Evolutionary conservation across 2,113 vertebrate genomes (phyloP), one percentile per base, ranked within the genome.

Genomic region (Rhinoderma darwinii): DNA sequence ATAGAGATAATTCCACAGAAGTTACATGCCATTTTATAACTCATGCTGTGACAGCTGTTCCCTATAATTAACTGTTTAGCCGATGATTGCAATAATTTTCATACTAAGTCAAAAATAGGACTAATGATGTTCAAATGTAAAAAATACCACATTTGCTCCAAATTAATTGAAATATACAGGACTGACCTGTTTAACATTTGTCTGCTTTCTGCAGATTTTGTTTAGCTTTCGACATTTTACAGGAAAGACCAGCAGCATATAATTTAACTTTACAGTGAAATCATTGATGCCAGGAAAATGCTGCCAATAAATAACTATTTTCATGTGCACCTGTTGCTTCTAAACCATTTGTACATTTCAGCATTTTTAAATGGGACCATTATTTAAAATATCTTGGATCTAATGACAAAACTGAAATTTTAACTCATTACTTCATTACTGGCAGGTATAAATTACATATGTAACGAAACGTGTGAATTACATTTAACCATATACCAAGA

Each of bases 31-130:
- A 78, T 54, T 78, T 78, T 54, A 50, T 54, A 78, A 54, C 76
- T 50, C 76, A 78, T 78, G 76, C 44, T 50, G 32, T 54, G 44
- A 54, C 76, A 78, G 76, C 76, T 78, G 76, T 78, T 78, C 12
- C 76, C 47, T 54, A 17, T 78, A 78, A 54, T 78, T 78, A 78
- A 78, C 47, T 78, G 76, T 54, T 51, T 78, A 78, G 76, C 76
- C 27, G n/a, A 78, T 78, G 44, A 37, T 54, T 78, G 76, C 76
- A 54, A 54, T 78, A 7, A 78, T 78, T 78, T 78, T 30, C 47
- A 54, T 50, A 8, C 44, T 18, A 47, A 50, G 76, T 54, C n/a
- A 78, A 32, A 78, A 54, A 78, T 78, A 78, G 76, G 50, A 20
- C 76, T 51, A 54, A 54, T 78, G 76, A 51, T 78, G 76, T 17